Base-by-base conservation (phyloP, 2,113 vertebrate species). In the Thermophis baileyi region DNA sequence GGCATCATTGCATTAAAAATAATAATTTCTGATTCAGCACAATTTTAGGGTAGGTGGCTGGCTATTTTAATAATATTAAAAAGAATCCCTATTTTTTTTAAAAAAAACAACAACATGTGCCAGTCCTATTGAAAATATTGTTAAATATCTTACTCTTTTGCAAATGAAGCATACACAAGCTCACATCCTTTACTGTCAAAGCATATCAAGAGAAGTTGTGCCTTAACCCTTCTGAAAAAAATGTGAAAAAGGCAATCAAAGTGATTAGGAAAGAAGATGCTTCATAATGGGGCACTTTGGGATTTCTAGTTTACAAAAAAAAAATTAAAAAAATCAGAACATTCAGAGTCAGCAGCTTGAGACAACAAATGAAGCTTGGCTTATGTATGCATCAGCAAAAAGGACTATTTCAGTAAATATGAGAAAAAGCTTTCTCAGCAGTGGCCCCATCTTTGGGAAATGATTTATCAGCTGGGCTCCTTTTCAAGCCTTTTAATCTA, bases 41-140 rank as follows among this genome's bases (percentile, higher is more conserved):
- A 89, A 53, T 22, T 81, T 89, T 92, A 50, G 40, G 47, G 60
- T 40, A 2, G 20, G 94, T 91, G 85, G 57, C 91, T 22, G 2
- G 89, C 55, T 90, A 30, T 90, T 95, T 92, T 6, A n/a, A 63
- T 35, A 69, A 89, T 93, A 88, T 88, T 90, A 63, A 91, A 69
- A 85, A 25, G 47, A 55, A 90, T 50, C 24, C 44, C 9, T 25
- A 20, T 85, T 89, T 53, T 47, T 18, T 50, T 50, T 11, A 46
- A 50, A 50, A 50, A 50, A 60, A 74, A 22, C 4, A 47, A 44
- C 44, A 44, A 44, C 44, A 22, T 7, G 2, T 81, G 27, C 10
- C 14, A 35, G 30, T 1, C 6, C 20, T 55, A 40, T 20, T 53
- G 44, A 3, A 89, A 89, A 85, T 46, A 18, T 50, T 10, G 16